phyloP scores from a whole-genome alignment of 2,888 invertebrate genomes.

The Leucophenga maculata region DNA sequence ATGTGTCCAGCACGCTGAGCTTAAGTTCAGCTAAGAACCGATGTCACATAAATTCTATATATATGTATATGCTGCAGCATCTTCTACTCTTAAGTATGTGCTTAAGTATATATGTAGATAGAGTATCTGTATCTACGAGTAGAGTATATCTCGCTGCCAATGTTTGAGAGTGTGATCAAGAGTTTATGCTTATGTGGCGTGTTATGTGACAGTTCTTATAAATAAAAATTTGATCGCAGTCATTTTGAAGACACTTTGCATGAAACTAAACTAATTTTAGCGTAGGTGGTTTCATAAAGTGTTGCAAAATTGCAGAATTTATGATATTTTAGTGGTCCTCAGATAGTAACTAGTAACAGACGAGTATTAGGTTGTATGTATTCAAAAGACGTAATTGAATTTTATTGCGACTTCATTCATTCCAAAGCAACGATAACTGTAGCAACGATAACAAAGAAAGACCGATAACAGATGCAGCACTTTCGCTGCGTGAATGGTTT shows the following conservation, averaged over 20 bases:
- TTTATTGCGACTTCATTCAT: too few relatives aligned
- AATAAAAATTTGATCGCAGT: slow-evolving; percentile 14
- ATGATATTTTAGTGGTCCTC: too few relatives aligned
- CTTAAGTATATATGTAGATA: background rate
- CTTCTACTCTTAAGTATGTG: background rate
- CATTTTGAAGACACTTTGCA: background rate
- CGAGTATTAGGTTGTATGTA: too few relatives aligned
- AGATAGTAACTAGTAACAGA: too few relatives aligned
- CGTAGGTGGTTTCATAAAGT: background rate
- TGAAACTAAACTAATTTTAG: background rate
- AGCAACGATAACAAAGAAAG: too few relatives aligned
- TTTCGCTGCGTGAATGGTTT: too few relatives aligned
- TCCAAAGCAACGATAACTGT: too few relatives aligned
- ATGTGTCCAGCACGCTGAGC: slow-evolving; percentile 32
- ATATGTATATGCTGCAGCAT: background rate
- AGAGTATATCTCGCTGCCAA: too few relatives aligned
- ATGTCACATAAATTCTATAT: slow-evolving; percentile 20
- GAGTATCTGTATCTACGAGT: background rate
- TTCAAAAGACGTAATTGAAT: too few relatives aligned
- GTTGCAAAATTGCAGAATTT: too few relatives aligned
- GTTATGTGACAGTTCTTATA: slow-evolving; percentile 18
- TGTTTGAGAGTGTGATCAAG: slow-evolving; percentile 3
- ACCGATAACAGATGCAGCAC: too few relatives aligned
- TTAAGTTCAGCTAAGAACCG: background rate
- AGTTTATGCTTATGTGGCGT: slow-evolving; percentile 12